A percentile compares a stretch with the other conserved stretches of the same genome.
Conservation (phyloP, 1,140 invertebrate species). For the Ctenoplectra terminalis region DNA sequence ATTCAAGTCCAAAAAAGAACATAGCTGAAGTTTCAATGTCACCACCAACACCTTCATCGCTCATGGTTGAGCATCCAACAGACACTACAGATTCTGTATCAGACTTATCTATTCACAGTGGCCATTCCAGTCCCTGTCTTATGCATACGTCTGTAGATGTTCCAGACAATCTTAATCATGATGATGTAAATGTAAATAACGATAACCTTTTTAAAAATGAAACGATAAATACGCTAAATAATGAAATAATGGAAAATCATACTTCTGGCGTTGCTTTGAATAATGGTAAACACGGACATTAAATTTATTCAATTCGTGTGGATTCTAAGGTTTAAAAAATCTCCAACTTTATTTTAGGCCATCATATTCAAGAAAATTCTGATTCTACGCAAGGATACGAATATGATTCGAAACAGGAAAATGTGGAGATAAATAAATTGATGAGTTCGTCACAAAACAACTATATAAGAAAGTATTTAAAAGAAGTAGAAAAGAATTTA, state of each 20-base stretch:
- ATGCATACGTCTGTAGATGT: slow-evolving; percentile 62
- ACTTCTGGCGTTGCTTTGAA: background rate
- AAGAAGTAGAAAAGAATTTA: slow-evolving; percentile 59
- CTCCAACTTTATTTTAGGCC: slow-evolving; percentile 1
- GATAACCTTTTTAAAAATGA: slow-evolving; percentile 16
- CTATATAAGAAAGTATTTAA: slow-evolving; percentile 50
- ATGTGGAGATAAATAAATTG: slow-evolving; percentile 7
- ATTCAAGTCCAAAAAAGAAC: slow-evolving; percentile 57
- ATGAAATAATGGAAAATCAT: slow-evolving; percentile 17
- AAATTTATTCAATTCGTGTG: background rate
- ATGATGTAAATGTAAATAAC: background rate
- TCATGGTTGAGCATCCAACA: slow-evolving; percentile 67
- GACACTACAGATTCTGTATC: slow-evolving; percentile 72
- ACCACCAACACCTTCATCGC: slow-evolving; percentile 68
- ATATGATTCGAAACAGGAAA: slow-evolving; percentile 8
- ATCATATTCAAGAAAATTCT: background rate
- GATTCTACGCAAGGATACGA: background rate
- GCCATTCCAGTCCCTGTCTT: slow-evolving; percentile 66
- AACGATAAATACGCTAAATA: background rate
- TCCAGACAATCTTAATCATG: slow-evolving; percentile 22
- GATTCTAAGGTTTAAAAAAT: background rate
- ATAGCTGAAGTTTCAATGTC: slow-evolving; percentile 44
- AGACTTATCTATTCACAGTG: slow-evolving; percentile 70
- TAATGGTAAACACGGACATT: slow-evolving; percentile 30
- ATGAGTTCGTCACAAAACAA: slow-evolving; percentile 49